Evolutionary conservation across 2,888 invertebrate species (phyloP).

Genomic region (Crioceris asparagi): DNA sequence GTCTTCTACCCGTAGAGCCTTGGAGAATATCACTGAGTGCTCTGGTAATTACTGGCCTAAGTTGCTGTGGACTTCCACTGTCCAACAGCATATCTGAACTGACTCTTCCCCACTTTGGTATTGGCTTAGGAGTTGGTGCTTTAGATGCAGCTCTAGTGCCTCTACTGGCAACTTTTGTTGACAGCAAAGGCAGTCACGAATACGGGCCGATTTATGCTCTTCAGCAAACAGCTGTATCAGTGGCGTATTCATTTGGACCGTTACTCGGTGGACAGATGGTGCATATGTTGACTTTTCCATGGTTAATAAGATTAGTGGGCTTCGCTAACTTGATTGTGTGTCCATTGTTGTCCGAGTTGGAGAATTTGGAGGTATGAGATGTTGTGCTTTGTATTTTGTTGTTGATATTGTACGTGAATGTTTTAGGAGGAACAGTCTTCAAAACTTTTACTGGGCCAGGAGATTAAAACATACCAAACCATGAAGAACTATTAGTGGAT

Average conservation of each 20-base stretch:
- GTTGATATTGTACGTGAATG: too few species aligned
- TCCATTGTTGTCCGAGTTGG: conserved; percentile 48
- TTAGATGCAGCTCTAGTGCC: conserved; percentile 75
- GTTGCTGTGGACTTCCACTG: conserved; percentile 33
- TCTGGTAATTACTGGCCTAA: conserved; percentile 32
- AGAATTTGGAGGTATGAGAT: conserved; percentile 21
- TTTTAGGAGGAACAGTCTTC: too few species aligned
- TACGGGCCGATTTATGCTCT: conserved; percentile 76
- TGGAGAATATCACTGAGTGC: conserved; percentile 34
- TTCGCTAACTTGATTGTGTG: conserved; percentile 58
- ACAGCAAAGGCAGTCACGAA: conserved; percentile 40
- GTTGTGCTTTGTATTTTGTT: too few species aligned
- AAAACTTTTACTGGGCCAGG: too few species aligned
- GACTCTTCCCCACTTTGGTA: conserved; percentile 63
- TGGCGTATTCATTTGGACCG: conserved; percentile 72
- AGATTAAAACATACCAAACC: too few species aligned
- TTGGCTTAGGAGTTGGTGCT: conserved; percentile 63
- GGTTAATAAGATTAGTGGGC: conserved; percentile 64
- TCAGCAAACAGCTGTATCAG: conserved; percentile 70
- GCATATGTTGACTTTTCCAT: conserved; percentile 57
- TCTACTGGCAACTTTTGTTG: conserved; percentile 62
- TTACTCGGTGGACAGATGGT: conserved; percentile 63
- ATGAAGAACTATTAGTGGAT: too few species aligned
- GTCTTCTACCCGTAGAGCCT: conserved; percentile 29
- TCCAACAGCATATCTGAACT: conserved; percentile 42